Percentiles rank a stretch among this genome's conserved stretches.
Conservation (phyloP, 2,113 vertebrate species). For the Glaucomys volans region DNA sequence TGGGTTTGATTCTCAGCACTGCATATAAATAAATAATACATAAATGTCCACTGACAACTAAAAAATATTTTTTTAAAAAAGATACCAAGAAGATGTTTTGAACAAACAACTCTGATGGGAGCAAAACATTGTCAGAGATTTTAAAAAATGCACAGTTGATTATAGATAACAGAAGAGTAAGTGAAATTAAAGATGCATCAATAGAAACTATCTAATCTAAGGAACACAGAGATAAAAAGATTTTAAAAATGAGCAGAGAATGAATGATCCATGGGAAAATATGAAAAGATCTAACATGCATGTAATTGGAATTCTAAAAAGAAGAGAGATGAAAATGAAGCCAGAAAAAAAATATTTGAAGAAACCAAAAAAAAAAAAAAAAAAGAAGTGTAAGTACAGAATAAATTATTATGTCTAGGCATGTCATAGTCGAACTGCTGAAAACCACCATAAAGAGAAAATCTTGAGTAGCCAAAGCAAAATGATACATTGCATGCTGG, state of each 20-base stretch:
- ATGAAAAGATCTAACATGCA: no score
- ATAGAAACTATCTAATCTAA: not conserved
- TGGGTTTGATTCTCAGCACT: no score
- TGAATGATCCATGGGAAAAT: no score
- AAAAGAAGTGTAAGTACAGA: not conserved
- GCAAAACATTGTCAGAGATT: no score
- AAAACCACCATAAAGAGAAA: not conserved
- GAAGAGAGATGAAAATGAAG: not conserved
- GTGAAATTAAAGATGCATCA: not conserved
- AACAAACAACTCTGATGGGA: no score
- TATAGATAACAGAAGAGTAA: not conserved
- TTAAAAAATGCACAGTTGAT: not conserved
- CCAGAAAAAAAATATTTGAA: not conserved
- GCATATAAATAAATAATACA: no score
- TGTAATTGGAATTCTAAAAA: not conserved
- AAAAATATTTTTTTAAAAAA: no score
- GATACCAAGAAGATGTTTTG: no score
- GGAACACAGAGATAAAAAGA: not conserved
- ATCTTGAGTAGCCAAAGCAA: not conserved
- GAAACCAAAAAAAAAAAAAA: not conserved
- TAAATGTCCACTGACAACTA: no score
- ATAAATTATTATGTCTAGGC: not conserved
- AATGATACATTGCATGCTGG: not conserved
- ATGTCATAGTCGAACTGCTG: not conserved
- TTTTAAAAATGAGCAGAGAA: no score